Evolutionary conservation across 2,113 vertebrate genomes (phyloP).

Genomic region (Muntiacus muntjak): DNA sequence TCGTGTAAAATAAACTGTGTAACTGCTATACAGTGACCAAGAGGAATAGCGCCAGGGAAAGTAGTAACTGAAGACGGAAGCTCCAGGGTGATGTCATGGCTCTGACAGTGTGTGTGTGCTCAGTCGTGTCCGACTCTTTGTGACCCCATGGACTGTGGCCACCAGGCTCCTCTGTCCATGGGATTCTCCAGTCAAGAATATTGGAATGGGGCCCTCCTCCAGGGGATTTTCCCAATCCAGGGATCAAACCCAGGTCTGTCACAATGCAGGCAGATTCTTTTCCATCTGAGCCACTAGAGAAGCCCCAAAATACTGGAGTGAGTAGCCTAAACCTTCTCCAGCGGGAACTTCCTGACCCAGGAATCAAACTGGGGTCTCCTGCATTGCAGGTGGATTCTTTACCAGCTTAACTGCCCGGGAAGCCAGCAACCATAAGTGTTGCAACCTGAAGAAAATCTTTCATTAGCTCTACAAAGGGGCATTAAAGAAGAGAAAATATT

Average conservation of each 20-base stretch:
- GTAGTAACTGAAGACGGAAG: neutral
- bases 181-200: neutral
- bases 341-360: neutral
- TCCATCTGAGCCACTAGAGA: neutral
- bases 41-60: neutral
- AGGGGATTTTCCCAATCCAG: neutral
- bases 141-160: neutral
- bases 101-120: neutral
- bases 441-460: neutral
- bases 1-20: neutral
- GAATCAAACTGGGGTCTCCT: neutral
- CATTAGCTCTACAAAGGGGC: neutral
- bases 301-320: neutral
- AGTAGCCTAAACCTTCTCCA: neutral
- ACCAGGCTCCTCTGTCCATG: neutral
- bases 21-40: neutral
- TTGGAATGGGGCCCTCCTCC: neutral
- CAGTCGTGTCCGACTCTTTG: fast-evolving
- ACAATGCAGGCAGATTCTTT: neutral
- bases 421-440: neutral
- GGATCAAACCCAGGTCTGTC: neutral
- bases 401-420: neutral
- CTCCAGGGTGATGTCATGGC: neutral
- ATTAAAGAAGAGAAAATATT: neutral
- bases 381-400: neutral